These are phyloP conservation scores for Periplaneta americana DNA, from an alignment of 1,140 invertebrate species.

Conservation along the genomic window DNA sequence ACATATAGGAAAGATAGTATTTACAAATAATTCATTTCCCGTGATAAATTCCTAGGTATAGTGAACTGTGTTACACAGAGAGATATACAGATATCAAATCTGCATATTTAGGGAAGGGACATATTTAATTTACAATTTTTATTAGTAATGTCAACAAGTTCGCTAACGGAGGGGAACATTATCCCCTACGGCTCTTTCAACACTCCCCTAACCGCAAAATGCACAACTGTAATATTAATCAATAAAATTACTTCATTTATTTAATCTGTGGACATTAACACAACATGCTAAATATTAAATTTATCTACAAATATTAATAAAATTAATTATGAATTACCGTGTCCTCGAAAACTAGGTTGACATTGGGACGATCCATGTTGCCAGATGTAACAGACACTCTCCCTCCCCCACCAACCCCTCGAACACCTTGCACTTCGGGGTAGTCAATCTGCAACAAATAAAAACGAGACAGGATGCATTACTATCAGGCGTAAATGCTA, in stretches of 20 bases:
- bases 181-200: too few relatives aligned
- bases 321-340: constrained; percentile 45
- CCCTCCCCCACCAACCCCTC: constrained; percentile 33
- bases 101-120: too few relatives aligned
- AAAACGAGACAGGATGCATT: not conserved
- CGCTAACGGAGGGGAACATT: too few relatives aligned
- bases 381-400: constrained; percentile 41
- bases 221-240: not conserved
- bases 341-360: constrained; percentile 55
- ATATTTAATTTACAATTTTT: too few relatives aligned
- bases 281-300: not conserved
- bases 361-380: constrained; percentile 47
- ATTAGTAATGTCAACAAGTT: too few relatives aligned
- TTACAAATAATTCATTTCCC: too few relatives aligned
- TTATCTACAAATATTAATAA: not conserved
- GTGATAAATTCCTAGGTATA: too few relatives aligned
- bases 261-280: not conserved
- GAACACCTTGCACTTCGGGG: constrained; percentile 60
- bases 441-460: constrained; percentile 67
- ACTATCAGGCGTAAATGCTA: not conserved
- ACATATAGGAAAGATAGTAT: too few relatives aligned
- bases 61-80: too few relatives aligned
- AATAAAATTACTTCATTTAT: not conserved
- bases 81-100: too few relatives aligned
- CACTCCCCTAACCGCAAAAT: not conserved